Evolutionary conservation across 2,113 vertebrate genomes (phyloP).

Genomic region (Heloderma charlesbogerti): DNA sequence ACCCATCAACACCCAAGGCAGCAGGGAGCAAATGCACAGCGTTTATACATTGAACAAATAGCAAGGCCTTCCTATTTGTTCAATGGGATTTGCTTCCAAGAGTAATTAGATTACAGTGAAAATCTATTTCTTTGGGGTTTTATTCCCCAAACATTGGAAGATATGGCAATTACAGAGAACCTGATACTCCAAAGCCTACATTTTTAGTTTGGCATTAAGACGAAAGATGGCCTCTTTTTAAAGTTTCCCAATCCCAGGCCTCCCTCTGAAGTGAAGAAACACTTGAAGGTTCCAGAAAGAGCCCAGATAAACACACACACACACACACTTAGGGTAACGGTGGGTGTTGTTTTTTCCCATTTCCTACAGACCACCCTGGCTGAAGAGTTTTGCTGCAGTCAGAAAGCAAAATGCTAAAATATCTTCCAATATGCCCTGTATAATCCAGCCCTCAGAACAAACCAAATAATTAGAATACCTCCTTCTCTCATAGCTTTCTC

Average conservation of each 20-base stretch:
- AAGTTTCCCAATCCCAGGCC: neutral
- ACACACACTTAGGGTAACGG: neutral
- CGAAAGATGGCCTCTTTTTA: neutral
- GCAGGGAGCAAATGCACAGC: neutral
- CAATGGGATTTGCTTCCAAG: no score
- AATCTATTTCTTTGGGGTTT: neutral
- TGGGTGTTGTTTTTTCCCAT: neutral
- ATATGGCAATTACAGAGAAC: neutral
- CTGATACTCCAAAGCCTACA: neutral
- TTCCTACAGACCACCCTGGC: constrained; percentile 7
- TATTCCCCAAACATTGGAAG: neutral
- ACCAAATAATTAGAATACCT: neutral
- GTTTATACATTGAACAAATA: no score
- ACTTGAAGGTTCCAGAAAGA: neutral
- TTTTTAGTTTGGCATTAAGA: neutral
- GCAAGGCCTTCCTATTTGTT: no score
- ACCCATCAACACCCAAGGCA: neutral
- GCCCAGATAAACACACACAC: neutral
- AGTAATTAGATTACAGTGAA: neutral
- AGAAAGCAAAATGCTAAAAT: neutral
- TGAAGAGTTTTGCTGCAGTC: neutral
- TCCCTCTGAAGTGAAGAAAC: neutral
- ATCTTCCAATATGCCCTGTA: neutral
- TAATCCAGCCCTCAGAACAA: neutral
- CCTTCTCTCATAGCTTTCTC: neutral